Base-by-base conservation (phyloP, 2,888 invertebrate genomes). In the Antheraea assamensis region DNA sequence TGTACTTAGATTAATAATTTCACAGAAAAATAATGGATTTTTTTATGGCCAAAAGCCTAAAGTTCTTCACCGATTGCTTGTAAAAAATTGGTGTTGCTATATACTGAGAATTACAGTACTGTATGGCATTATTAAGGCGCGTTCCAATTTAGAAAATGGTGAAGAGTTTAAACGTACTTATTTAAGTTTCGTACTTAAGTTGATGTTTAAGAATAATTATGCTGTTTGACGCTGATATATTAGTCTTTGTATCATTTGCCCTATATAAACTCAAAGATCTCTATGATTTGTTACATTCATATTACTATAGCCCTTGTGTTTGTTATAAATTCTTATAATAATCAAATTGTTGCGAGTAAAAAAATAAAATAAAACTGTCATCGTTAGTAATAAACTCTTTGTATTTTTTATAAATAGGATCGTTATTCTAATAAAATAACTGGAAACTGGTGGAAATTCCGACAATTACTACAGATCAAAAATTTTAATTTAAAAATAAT, bases 1-100 rank as follows among this genome's bases (percentile, higher is more conserved):
- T 96, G 95, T 80, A 93, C 61, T 64, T 64, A 64, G 95, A 83
- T 95, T 95, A 93, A 87, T 68, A 24, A 55, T 71, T 70, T 73
- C 72, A 66, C 31, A 35, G 24, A 71, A 47, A 73, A 42, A 71
- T 78, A 76, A 75, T 78, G 81, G n/a, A n/a, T n/a, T 83, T 73
- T 75, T 79, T 77, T 42, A 13, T 42, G 75, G 87, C 83, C 85
- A 76, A 80, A 82, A 83, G 79, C 49, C 47, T n/a, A 52, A 52
- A 27, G 80, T 78, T 81, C 78, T 85, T 79, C 74, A 78, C 74
- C 75, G 30, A 71, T 73, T 76, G 72, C 77, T 74, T 71, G 70
- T 75, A 76, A 80, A 79, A 77, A 76, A 77, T 74, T 77, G 75
- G 80, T 82, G 82, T 82, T 84, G 83, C 82, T 79, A 80, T 78